phyloP scores from a whole-genome alignment of 2,113 vertebrate species.

The Forbesichthys papilliferus region DNA sequence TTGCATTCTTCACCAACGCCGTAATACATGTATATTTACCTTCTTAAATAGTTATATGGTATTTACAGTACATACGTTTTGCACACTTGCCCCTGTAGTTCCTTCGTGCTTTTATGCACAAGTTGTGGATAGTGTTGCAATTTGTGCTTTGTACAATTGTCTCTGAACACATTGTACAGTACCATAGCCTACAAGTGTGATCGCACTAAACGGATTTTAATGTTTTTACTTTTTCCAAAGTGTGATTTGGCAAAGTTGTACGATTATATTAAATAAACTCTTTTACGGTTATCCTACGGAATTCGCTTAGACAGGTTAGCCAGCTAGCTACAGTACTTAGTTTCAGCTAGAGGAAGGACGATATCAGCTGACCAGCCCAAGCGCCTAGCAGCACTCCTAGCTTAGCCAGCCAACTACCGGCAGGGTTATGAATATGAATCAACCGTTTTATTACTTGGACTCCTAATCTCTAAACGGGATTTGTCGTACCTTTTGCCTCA shows the following conservation, averaged over 20 bases:
- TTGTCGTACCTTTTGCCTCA: conserved; percentile 87
- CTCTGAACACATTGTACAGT: too few relatives aligned
- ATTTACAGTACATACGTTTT: not conserved
- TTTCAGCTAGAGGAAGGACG: conserved; percentile 51
- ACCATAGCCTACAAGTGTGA: too few relatives aligned
- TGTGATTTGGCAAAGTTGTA: not conserved
- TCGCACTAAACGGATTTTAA: not conserved
- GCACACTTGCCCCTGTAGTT: too few relatives aligned
- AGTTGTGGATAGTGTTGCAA: too few relatives aligned
- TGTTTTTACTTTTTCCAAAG: not conserved
- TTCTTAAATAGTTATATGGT: not conserved
- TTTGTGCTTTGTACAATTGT: not conserved
- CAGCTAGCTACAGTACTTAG: conserved; percentile 54
- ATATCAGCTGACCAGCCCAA: conserved; percentile 64
- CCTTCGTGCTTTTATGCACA: too few relatives aligned
- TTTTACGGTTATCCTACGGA: conserved; percentile 5
- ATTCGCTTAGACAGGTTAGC: conserved; percentile 56
- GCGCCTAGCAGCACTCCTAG: conserved; percentile 20
- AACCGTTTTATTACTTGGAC: too few relatives aligned
- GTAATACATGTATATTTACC: not conserved
- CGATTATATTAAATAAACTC: not conserved
- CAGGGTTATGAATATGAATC: too few relatives aligned
- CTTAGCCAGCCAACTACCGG: conserved; percentile 15
- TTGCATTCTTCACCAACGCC: conserved; percentile 13
- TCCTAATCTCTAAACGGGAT: not conserved